A percentile compares a stretch with the other conserved stretches of the same genome.
phyloP scores from a whole-genome alignment of 2,888 invertebrate species.

The Polymixis lichenea region DNA sequence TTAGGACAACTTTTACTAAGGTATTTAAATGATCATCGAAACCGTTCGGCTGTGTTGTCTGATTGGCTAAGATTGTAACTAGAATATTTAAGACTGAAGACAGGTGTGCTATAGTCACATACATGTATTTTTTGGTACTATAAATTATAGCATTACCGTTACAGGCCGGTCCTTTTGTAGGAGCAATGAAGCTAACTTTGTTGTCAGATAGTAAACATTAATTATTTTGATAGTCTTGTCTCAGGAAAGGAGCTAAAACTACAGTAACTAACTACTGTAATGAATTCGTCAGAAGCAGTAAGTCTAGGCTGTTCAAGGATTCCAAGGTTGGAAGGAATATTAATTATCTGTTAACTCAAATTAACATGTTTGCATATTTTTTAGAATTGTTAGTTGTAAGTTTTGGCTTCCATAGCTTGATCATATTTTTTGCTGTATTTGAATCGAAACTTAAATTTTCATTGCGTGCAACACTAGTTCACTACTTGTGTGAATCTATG shows the following conservation, averaged over 20 bases:
- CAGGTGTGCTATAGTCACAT: no score
- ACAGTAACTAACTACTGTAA: not conserved
- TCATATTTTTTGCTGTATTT: no score
- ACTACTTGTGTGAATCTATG: no score
- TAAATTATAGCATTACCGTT: not conserved
- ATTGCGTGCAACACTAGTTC: no score
- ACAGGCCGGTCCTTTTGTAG: not conserved
- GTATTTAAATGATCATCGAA: constrained; percentile 7
- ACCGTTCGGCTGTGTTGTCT: not conserved
- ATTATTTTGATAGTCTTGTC: not conserved
- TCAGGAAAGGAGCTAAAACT: not conserved
- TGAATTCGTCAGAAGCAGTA: no score
- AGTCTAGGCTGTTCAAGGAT: not conserved
- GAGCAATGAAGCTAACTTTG: constrained; percentile 3
- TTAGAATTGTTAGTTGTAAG: no score
- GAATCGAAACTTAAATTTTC: no score
- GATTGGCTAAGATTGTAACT: no score
- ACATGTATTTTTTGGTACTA: not conserved
- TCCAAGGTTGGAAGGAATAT: not conserved
- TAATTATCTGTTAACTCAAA: no score
- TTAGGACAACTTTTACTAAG: constrained; percentile 7
- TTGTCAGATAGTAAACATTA: constrained; percentile 6
- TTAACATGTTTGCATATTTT: no score
- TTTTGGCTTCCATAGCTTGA: no score
- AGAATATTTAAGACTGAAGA: not conserved